These are phyloP conservation scores for Toxotes jaculatrix DNA, from an alignment of 2,113 vertebrate species.

Conservation along the genomic window DNA sequence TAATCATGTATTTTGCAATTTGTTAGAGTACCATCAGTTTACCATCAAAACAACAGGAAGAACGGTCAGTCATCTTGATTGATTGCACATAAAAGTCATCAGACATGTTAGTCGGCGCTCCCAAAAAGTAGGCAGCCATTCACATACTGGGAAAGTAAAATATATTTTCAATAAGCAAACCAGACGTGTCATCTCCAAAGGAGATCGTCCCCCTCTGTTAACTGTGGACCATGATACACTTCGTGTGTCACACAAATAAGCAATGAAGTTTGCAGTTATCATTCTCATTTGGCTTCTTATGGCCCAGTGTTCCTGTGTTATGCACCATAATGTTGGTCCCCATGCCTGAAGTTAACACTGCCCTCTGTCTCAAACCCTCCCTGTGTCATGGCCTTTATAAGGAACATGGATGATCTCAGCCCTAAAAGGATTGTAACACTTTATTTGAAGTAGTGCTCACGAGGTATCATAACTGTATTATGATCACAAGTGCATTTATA, in stretches of 20 bases:
- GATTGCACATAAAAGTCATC: conserved; percentile 72
- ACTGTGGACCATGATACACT: conserved; percentile 35
- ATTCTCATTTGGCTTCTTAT: conserved; percentile 3
- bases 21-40: not conserved
- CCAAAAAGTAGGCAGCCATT: conserved; percentile 67
- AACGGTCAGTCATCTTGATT: not conserved
- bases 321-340: not conserved
- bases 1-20: not conserved
- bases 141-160: conserved; percentile 63
- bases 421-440: conserved; percentile 1
- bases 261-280: conserved; percentile 7
- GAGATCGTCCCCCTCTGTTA: conserved; percentile 17
- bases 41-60: not conserved
- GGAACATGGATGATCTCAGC: conserved; percentile 10
- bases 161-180: conserved; percentile 26
- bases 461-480: conserved; percentile 21
- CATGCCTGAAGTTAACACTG: not conserved
- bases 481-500: not conserved
- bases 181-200: conserved; percentile 23
- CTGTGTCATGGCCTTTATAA: not conserved
- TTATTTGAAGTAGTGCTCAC: conserved; percentile 17
- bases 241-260: conserved; percentile 20
- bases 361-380: conserved; percentile 14
- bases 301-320: not conserved
- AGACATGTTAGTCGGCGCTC: conserved; percentile 57